Base-by-base conservation (phyloP, 2,797 vertebrate species). In the Tolypeutes matacus region DNA sequence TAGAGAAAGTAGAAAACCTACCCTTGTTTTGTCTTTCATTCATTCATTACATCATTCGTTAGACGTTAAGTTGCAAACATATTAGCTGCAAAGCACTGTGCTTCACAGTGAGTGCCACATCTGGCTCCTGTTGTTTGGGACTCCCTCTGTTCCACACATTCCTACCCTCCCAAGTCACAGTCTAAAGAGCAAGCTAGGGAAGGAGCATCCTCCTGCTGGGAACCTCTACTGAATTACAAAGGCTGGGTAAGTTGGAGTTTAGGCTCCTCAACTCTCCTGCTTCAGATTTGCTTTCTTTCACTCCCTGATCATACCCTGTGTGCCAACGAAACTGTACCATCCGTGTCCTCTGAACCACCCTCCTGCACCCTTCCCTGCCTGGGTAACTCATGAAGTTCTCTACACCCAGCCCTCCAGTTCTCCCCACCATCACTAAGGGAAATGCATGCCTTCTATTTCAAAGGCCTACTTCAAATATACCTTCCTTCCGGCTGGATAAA, bases 261-360 rank as follows among this genome's bases (percentile, higher is more conserved):
- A 51, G 21, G 21, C 17, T 5, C 51, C 80, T 75, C 2, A 21
- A 46, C 13, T 5, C 5, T 23, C 5, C 15, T 58, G 67, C 69
- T 64, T 64, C 58, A 94, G 56, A 72, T 77, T 77, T 69, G 5
- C 25, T 84, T 86, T 84, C 29, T 84, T 91, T 91, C 4, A 17
- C 83, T 36, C 12, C 15, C 51, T 72, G 31, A 75, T 9, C 5
- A 18, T 6, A 56, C 3, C 3, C 89, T 23, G 23, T 15, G 9
- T 62, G 72, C 13, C 25, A 73, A 64, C 80, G 10, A 51, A 51
- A 65, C 18, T 36, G 0, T 5, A 23, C 39, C 10, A 23, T 70
- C 53, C 58, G 39, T 31, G 51, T 67, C 4, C 9, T 10, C 39
- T 86, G 29, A 86, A 36, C 11, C 56, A 25, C 14, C 56, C n/a